Base-by-base conservation (phyloP, 2,888 invertebrate species). In the Limnephilus rhombicus region DNA sequence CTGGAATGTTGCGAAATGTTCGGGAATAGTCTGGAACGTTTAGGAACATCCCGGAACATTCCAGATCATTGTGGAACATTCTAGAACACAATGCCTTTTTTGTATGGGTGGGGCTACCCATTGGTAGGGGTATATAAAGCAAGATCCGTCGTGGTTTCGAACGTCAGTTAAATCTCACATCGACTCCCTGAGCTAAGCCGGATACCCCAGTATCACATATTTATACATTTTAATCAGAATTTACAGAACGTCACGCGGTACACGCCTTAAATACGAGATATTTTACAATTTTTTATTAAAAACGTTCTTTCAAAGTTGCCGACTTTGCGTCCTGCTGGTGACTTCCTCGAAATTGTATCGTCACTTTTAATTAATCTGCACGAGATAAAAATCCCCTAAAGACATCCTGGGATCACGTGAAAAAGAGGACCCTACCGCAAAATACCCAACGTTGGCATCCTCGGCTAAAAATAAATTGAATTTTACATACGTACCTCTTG, bases 341-440 rank as follows among this genome's bases (percentile, higher is more conserved):
- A n/a, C 85, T 29, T 37, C 13, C 49, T 49, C 41, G 49, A 86
- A 86, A 86, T 41, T 45, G 86, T 86, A 45, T 86, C 86, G 86
- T 86, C 86, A 86, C 24, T 86, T 86, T 86, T 86, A 86, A 86
- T 86, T 86, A 86, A 86, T 86, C 86, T 49, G 49, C 29, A 86
- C 29, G 45, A 45, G 49, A 83, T 83, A 83, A 83, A 45, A 86
- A 86, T 24, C 29, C 86, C 86, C 86, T 12, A 11, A 45, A 45
- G 86, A 86, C 24, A 4, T 41, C n/a, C 86, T 29, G n/a, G 45
- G 45, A 45, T 86, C 86, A 86, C 45, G 49, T 86, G 45, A 49
- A 86, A 68, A 86, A 86, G 49, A 45, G 86, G 29, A 86, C 24
- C 37, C 45, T 3, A 49, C 86, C 24, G 13, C 41, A 86, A 86